phyloP scores from a whole-genome alignment of 2,113 vertebrate species.

The Gyps fulvus region DNA sequence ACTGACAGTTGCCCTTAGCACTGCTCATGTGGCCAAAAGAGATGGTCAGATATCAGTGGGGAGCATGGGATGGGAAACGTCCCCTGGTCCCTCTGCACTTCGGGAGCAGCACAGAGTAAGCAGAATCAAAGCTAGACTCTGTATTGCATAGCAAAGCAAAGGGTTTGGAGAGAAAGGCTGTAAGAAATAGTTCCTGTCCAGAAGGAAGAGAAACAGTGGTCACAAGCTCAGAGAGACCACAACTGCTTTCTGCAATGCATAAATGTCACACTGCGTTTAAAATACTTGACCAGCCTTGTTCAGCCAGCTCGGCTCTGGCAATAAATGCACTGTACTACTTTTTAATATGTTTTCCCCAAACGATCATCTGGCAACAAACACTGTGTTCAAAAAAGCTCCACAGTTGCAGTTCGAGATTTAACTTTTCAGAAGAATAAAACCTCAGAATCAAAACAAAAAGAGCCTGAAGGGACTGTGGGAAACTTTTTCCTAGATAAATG shows the following conservation, averaged over 20 bases:
- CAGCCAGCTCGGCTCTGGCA: neutral
- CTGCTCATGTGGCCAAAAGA: neutral
- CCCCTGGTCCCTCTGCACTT: neutral
- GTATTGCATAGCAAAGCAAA: neutral
- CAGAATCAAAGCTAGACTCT: neutral
- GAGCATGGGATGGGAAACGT: neutral
- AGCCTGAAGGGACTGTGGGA: conserved; percentile 30
- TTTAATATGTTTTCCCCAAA: neutral
- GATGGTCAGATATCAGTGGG: neutral
- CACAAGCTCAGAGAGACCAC: neutral
- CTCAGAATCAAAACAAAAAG: conserved; percentile 7
- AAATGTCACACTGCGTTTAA: neutral
- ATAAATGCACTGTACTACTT: neutral
- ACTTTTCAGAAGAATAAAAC: conserved; percentile 31
- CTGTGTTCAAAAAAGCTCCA: neutral
- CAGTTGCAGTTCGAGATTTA: neutral
- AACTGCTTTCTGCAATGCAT: neutral
- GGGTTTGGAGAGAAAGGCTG: neutral
- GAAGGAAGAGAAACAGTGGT: neutral
- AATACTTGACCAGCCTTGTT: neutral
- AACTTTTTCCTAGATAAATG: neutral
- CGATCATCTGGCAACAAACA: neutral
- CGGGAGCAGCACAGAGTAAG: neutral
- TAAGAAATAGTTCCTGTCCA: neutral
- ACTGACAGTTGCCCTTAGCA: neutral